A percentile compares a stretch with the other conserved stretches of the same genome.
Conservation (phyloP, 2,888 invertebrate genomes). For the Hypercompe scribonia region DNA sequence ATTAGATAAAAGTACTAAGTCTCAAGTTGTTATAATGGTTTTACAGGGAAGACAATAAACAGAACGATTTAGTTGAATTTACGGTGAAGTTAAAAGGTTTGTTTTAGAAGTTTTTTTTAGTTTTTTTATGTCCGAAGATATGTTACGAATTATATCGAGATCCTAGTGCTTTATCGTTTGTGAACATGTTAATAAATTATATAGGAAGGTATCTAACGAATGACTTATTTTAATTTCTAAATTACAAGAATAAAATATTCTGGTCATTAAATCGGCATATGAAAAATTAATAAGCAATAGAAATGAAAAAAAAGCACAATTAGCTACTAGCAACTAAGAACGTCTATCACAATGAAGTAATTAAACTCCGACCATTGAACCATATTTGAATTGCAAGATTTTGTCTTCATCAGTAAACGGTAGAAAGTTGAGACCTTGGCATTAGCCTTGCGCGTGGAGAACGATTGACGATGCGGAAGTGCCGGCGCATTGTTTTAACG, state of each 20-base stretch:
- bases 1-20: constrained; percentile 29
- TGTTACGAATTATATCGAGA: neutral
- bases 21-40: constrained; percentile 11
- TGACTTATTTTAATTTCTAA: neutral
- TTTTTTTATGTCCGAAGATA: constrained; percentile 10
- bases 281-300: neutral
- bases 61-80: constrained; percentile 7
- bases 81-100: constrained; percentile 5
- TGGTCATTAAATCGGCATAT: neutral
- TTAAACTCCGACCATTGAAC: constrained; percentile 27
- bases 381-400: constrained; percentile 37
- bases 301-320: neutral
- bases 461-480: constrained; percentile 80
- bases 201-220: neutral
- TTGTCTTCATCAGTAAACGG: constrained; percentile 47
- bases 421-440: constrained; percentile 84
- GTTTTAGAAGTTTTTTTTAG: too few species aligned
- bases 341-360: constrained; percentile 2
- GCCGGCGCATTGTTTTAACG: constrained; percentile 77
- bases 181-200: neutral
- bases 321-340: neutral
- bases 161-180: neutral
- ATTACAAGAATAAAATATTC: neutral
- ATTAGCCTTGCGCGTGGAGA: constrained; percentile 83
- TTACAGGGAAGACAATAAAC: constrained; percentile 11